Conservation (phyloP, 1,140 invertebrate genomes). For the Eumeta japonica region DNA sequence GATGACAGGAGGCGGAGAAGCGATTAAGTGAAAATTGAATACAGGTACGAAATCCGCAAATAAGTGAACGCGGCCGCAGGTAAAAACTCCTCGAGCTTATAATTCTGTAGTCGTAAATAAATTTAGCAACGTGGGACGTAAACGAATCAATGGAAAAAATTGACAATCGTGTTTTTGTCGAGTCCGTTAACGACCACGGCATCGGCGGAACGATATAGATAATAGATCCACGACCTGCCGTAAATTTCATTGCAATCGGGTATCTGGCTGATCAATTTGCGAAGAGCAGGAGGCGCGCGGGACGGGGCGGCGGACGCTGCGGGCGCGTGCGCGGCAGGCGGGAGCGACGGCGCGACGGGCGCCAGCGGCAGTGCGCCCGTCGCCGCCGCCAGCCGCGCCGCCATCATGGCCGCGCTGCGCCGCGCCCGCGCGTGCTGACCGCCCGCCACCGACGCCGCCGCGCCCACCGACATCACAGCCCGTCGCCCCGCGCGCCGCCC, state of each 20-base stretch:
- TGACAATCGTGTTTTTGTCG: no score
- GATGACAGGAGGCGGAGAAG: no score
- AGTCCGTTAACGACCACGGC: no score
- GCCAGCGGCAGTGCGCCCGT: slow-evolving; percentile 30
- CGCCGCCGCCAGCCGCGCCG: slow-evolving; percentile 27
- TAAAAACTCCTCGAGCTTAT: no score
- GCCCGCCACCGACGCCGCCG: slow-evolving; percentile 13
- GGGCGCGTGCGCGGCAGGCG: slow-evolving; percentile 8
- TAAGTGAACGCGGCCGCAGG: no score
- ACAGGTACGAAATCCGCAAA: no score
- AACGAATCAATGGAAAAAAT: no score
- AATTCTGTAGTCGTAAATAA: no score
- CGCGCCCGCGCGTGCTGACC: slow-evolving; percentile 23
- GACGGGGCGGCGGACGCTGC: slow-evolving; percentile 14
- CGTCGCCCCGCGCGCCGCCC: neutral
- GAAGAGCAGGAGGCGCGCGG: slow-evolving; percentile 12
- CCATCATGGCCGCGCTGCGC: slow-evolving; percentile 32
- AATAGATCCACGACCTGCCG: slow-evolving; percentile 44
- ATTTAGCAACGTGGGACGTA: no score
- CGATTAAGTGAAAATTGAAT: no score
- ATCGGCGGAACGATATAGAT: slow-evolving; percentile 28
- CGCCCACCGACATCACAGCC: neutral
- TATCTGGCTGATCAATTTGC: slow-evolving; percentile 48
- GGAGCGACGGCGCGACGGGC: slow-evolving; percentile 9
- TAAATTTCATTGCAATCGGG: slow-evolving; percentile 52